Percentiles rank a stretch among this genome's conserved stretches.
phyloP scores from a whole-genome alignment of 23 tunicate species.

The Corella eumyota region DNA sequence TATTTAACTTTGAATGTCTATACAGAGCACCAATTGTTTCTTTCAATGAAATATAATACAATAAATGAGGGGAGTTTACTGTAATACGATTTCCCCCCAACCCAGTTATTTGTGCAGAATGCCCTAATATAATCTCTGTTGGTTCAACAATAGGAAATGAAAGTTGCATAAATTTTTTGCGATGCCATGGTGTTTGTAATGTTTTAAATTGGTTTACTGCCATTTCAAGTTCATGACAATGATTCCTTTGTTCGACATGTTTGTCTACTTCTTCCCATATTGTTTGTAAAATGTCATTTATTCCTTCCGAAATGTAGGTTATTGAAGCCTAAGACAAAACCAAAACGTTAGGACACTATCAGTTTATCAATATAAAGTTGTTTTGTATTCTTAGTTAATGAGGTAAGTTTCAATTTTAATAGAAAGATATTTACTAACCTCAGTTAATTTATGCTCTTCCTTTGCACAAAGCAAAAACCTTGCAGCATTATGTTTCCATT shows the following conservation, averaged over 20 bases:
- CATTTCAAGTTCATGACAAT: neutral
- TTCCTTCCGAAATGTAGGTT: neutral
- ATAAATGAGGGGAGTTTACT: neutral
- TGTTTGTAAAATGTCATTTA: neutral
- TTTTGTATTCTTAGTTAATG: too few relatives aligned
- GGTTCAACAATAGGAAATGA: neutral
- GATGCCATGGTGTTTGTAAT: neutral
- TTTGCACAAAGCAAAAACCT: neutral
- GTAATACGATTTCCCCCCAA: neutral
- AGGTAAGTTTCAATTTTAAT: too few relatives aligned
- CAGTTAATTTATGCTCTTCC: neutral
- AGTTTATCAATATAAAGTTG: neutral
- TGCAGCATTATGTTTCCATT: neutral
- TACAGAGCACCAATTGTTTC: neutral
- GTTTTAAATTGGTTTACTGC: neutral
- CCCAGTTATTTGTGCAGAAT: neutral
- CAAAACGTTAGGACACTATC: neutral
- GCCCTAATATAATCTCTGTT: neutral
- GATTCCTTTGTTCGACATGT: neutral
- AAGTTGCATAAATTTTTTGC: neutral
- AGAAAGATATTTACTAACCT: neutral
- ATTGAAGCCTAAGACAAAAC: neutral
- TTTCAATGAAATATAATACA: neutral
- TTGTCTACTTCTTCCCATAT: neutral
- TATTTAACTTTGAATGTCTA: neutral